phyloP scores from a whole-genome alignment of 2,113 vertebrate species.

The Zapornia atra region DNA sequence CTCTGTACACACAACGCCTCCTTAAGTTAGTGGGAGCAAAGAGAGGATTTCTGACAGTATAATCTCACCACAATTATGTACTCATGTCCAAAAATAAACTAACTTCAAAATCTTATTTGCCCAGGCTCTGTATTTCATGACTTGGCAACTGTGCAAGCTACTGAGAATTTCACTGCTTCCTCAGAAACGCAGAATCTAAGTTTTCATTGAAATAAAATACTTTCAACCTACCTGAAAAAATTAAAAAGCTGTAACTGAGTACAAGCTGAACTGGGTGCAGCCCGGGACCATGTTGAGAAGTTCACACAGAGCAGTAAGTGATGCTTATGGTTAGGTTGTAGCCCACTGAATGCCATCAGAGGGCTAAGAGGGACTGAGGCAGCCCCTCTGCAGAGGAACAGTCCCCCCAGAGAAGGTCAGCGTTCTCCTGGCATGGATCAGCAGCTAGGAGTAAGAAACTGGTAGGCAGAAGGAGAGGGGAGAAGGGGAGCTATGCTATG shows the following conservation, averaged over 20 bases:
- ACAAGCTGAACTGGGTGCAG: not conserved
- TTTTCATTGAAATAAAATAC: not conserved
- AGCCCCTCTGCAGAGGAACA: not conserved
- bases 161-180: not conserved
- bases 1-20: not conserved
- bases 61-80: not conserved
- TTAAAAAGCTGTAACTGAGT: not conserved
- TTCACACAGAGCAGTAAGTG: not conserved
- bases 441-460: not conserved
- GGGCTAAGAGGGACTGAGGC: not conserved
- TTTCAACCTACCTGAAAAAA: not conserved
- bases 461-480: fast-evolving
- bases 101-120: not conserved
- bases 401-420: not conserved
- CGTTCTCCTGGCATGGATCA: not conserved
- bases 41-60: not conserved
- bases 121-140: not conserved
- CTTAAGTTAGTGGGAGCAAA: not conserved
- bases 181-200: not conserved
- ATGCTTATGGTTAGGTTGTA: not conserved
- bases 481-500: not conserved
- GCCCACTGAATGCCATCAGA: not conserved
- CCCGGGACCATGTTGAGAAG: not conserved
- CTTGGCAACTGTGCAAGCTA: not conserved
- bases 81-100: not conserved